A percentile compares a stretch with the other conserved stretches of the same genome.
Conservation (phyloP, 1,140 invertebrate species). For the Zaprionus camerounensis region DNA sequence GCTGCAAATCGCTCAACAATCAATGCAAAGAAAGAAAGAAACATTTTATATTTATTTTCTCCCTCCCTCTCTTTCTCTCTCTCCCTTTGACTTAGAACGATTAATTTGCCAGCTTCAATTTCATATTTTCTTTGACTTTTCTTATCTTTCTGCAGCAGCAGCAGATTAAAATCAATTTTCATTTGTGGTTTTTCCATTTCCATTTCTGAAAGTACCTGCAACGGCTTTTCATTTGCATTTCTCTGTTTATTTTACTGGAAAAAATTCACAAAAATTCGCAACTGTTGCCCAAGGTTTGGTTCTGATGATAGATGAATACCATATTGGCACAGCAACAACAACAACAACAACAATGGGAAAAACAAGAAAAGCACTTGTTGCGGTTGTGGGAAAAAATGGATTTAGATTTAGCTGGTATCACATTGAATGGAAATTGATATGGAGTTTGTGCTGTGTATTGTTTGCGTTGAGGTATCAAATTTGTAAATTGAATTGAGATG, state of each 20-base stretch:
- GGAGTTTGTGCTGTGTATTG: neutral
- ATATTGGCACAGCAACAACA: neutral
- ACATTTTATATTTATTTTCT: neutral
- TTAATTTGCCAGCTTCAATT: neutral
- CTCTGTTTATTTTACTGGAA: neutral
- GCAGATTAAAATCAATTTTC: conserved; percentile 3
- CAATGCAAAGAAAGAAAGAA: neutral
- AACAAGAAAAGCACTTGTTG: neutral
- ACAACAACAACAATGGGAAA: neutral
- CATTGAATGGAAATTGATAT: neutral
- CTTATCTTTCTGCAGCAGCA: neutral
- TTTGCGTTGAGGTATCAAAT: conserved; percentile 10
- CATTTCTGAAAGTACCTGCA: neutral
- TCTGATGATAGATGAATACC: neutral
- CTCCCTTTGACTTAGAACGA: neutral
- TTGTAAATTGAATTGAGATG: conserved; percentile 1
- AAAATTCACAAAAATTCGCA: neutral
- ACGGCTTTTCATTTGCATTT: neutral
- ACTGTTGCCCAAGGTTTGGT: neutral
- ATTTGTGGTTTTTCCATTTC: neutral
- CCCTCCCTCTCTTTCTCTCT: neutral
- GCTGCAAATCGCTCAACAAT: neutral
- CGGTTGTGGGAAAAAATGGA: neutral
- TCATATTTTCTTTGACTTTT: neutral
- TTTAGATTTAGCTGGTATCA: neutral